Evolutionary conservation across 2,888 invertebrate genomes (phyloP).

Genomic region (Hirtodrosophila alboralis): DNA sequence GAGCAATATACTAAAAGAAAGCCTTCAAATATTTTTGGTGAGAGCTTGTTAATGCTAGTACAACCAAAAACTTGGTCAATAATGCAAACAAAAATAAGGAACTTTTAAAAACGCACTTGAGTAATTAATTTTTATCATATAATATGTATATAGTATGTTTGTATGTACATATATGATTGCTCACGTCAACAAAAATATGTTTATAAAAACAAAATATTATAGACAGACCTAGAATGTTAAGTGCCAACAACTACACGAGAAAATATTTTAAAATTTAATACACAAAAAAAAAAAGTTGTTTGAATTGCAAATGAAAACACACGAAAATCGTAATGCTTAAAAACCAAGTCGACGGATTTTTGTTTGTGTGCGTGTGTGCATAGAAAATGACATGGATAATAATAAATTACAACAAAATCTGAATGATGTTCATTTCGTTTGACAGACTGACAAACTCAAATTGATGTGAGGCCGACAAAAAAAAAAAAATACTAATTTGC

Average conservation of each 20-base stretch:
- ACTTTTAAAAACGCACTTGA: constrained; percentile 43
- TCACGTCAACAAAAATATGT: constrained; percentile 56
- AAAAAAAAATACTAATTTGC: constrained; percentile 62
- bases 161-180: constrained; percentile 51
- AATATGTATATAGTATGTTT: background rate
- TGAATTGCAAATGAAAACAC: constrained; percentile 54
- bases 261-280: constrained; percentile 62
- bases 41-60: constrained; percentile 24
- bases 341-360: constrained; percentile 6
- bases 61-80: constrained; percentile 16
- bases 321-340: constrained; percentile 39
- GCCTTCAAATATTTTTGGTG: background rate
- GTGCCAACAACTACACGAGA: constrained; percentile 69
- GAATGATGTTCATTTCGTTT: constrained; percentile 53
- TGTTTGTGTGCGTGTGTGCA: constrained; percentile 24
- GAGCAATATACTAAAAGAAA: background rate
- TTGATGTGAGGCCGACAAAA: constrained; percentile 37
- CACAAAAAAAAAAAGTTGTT: constrained; percentile 32
- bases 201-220: constrained; percentile 35
- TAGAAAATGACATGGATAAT: constrained; percentile 50
- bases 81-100: constrained; percentile 38
- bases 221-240: constrained; percentile 73
- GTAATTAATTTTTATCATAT: constrained; percentile 42
- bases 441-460: constrained; percentile 48
- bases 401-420: constrained; percentile 55